Base-by-base conservation (phyloP, 1,140 invertebrate species). In the Globodera ellingtonae region DNA sequence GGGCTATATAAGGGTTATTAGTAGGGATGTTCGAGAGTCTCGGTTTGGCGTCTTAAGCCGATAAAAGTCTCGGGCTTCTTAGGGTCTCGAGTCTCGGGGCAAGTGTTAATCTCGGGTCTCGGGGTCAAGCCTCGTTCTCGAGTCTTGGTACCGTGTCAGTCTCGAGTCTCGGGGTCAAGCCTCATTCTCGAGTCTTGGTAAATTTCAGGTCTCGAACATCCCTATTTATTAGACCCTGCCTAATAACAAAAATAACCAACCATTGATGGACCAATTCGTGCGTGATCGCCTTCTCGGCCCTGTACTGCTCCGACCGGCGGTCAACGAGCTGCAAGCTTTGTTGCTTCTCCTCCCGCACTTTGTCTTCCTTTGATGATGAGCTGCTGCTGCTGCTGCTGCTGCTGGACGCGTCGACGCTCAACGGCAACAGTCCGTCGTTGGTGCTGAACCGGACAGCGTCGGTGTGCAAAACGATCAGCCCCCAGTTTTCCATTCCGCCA, bases 261-360 rank as follows among this genome's bases (percentile, higher is more conserved):
- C 91, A 89, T 72, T 85, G 81, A 75, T 84, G 80, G n/a, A 87
- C 72, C 24, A 83, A 48, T 52, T 89, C 88, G 65, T 89, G 89
- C 15, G 88, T 79, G 18, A 89, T 85, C 35, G 89, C 78, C 73
- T 88, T 88, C 62, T 84, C 79, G 21, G 86, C 86, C 70, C 84
- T 84, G 75, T 86, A 90, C 74, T 85, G 82, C 62, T 88, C 87
- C 59, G 84, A 75, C 35, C 82, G 80, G 52, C 85, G 35, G 62
- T 89, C 89, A n/a, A 89, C 87, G 18, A 85, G 82, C 65, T 83
- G 72, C 13, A 82, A 46, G 59, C 75, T 83, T 18, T 84, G 66
- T 35, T 72, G 67, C 9, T 80, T 56, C 15, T 67, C 18, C 73
- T 80, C 79, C 35, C 72, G 48, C 18, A 24, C n/a, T 46, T 65